Percentiles rank a stretch among this genome's conserved stretches.
These are phyloP conservation scores for Cynoglossus semilaevis DNA, from an alignment of 2,113 vertebrate genomes.

Conservation along the genomic window DNA sequence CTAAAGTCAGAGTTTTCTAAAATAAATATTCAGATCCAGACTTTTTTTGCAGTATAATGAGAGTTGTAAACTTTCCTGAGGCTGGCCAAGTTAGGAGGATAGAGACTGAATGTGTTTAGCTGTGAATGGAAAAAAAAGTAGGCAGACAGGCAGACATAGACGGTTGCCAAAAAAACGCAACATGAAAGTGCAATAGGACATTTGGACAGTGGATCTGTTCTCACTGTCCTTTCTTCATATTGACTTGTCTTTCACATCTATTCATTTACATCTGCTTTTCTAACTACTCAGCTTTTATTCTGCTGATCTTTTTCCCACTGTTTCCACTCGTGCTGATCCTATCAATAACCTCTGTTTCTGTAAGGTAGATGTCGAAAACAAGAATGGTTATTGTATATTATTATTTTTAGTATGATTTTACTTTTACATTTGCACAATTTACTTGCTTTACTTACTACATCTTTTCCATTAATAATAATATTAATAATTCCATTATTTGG, in stretches of 20 bases:
- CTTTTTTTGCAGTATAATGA: slow-evolving; percentile 46
- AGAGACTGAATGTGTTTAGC: slow-evolving; percentile 1
- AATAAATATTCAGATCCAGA: slow-evolving; percentile 57
- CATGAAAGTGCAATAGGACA: slow-evolving; percentile 10
- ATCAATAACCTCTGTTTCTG: background rate
- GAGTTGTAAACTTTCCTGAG: slow-evolving; percentile 47
- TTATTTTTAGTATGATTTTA: too few species aligned
- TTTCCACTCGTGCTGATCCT: background rate
- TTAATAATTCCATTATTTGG: too few species aligned
- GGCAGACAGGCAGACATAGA: background rate
- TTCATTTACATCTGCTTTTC: slow-evolving; percentile 42
- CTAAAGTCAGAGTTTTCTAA: slow-evolving; percentile 48
- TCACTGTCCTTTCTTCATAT: slow-evolving; percentile 8
- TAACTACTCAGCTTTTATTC: slow-evolving; percentile 28
- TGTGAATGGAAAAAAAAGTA: slow-evolving; percentile 7
- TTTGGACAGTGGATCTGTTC: slow-evolving; percentile 14
- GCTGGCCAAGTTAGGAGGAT: slow-evolving; percentile 23
- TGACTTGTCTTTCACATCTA: slow-evolving; percentile 36
- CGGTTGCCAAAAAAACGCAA: slow-evolving; percentile 1
- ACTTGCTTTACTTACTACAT: too few species aligned
- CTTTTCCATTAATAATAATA: too few species aligned
- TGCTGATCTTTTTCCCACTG: slow-evolving; percentile 10
- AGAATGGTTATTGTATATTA: too few species aligned
- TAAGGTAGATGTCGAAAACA: background rate
- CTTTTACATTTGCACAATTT: too few species aligned